A percentile compares a stretch with the other conserved stretches of the same genome.
These are phyloP conservation scores for Cryptocephalus primarius DNA, from an alignment of 2,888 invertebrate species.

Conservation along the genomic window DNA sequence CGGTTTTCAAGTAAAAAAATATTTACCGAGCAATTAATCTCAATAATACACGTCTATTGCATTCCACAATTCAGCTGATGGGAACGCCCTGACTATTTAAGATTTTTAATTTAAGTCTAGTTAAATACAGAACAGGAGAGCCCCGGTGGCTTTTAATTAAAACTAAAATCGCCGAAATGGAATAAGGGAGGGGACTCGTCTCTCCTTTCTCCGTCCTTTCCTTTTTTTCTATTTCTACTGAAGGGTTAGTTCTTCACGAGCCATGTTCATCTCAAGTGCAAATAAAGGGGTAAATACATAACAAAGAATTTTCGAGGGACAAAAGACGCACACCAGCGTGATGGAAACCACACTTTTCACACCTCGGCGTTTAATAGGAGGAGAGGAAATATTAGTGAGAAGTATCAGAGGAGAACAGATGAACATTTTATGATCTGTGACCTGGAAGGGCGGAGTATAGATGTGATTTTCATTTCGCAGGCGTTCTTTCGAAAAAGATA, in stretches of 20 bases:
- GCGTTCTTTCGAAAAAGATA: no score
- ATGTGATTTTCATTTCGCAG: no score
- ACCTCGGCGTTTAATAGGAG: slow-evolving; percentile 21
- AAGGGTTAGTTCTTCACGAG: slow-evolving; percentile 10
- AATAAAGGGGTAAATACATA: slow-evolving; percentile 24
- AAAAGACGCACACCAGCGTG: slow-evolving; percentile 18
- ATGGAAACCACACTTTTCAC: slow-evolving; percentile 24
- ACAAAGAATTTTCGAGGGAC: slow-evolving; percentile 22
- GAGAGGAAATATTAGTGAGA: slow-evolving; percentile 6
- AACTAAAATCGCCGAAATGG: slow-evolving; percentile 9
- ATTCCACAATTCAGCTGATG: no score
- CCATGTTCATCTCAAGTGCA: slow-evolving; percentile 22
- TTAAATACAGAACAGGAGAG: slow-evolving; percentile 15
- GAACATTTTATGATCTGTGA: slow-evolving; percentile 9
- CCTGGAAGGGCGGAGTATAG: no score
- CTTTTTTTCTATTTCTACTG: slow-evolving; percentile 1
- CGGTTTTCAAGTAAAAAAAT: no score
- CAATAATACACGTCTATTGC: no score
- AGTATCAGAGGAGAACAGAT: slow-evolving; percentile 9
- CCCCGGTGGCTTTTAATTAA: slow-evolving; percentile 18
- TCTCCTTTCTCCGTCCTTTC: slow-evolving; percentile 1
- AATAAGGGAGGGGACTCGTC: slow-evolving; percentile 8
- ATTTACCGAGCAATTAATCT: no score
- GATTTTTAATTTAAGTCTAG: slow-evolving; percentile 14
- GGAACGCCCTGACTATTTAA: slow-evolving; percentile 10